phyloP scores from a whole-genome alignment of 2,888 invertebrate species.

The Drosophila peninsularis region DNA sequence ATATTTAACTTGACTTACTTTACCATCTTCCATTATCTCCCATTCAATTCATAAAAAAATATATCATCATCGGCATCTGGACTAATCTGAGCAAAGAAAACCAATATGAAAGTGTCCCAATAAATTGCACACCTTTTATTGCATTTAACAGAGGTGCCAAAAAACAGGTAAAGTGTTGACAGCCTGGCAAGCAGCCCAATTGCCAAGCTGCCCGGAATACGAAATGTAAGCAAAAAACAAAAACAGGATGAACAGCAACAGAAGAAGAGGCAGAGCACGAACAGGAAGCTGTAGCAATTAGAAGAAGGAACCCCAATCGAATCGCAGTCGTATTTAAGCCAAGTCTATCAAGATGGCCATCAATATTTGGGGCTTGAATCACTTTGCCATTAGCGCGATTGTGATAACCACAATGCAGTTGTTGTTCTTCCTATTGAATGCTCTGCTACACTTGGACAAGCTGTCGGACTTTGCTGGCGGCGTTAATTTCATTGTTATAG shows the following conservation, averaged over 20 bases:
- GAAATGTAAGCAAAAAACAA: constrained; percentile 11
- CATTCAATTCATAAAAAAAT: neutral
- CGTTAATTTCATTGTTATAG: constrained; percentile 95
- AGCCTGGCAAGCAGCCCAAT: constrained; percentile 7
- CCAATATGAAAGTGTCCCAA: constrained; percentile 9
- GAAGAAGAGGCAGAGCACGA: constrained; percentile 7
- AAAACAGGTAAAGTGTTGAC: constrained; percentile 11
- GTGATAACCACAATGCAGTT: constrained; percentile 94
- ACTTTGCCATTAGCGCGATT: constrained; percentile 94
- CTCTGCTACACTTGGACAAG: constrained; percentile 94
- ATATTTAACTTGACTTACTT: neutral
- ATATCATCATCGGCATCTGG: neutral
- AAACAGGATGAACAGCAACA: constrained; percentile 12
- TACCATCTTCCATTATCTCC: neutral
- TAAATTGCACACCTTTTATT: constrained; percentile 51
- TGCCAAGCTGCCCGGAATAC: neutral
- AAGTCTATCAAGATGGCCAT: constrained; percentile 77
- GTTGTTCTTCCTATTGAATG: constrained; percentile 94
- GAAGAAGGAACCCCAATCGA: neutral
- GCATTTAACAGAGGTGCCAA: constrained; percentile 43
- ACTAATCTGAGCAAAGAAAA: neutral
- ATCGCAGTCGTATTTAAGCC: neutral
- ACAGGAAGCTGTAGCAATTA: constrained; percentile 1
- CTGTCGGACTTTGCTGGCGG: constrained; percentile 97
- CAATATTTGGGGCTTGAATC: constrained; percentile 90